These are phyloP conservation scores for Eupithecia exiguata DNA, from an alignment of 2,888 invertebrate species.

Conservation along the genomic window DNA sequence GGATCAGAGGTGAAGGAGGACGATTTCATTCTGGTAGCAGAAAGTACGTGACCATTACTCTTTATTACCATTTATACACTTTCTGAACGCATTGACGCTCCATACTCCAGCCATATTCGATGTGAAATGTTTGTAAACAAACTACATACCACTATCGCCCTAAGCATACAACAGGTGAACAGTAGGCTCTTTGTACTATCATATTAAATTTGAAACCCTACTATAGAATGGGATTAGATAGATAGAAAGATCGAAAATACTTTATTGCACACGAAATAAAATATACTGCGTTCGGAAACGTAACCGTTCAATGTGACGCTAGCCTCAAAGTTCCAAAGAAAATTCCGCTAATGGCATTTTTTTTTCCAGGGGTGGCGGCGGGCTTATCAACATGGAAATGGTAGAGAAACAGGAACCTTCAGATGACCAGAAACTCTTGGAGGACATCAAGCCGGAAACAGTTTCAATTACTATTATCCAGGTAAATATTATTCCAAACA, in stretches of 20 bases:
- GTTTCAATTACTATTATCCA: constrained; percentile 79
- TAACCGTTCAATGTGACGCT: too few relatives aligned
- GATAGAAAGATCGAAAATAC: too few relatives aligned
- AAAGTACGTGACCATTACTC: constrained; percentile 61
- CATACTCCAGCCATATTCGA: too few relatives aligned
- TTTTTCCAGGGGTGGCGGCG: constrained; percentile 27
- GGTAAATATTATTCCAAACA: constrained; percentile 49
- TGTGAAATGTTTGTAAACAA: too few relatives aligned
- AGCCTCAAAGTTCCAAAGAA: neutral
- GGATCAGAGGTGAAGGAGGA: constrained; percentile 98
- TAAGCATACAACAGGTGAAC: too few relatives aligned
- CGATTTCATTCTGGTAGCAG: constrained; percentile 91
- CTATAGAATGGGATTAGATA: too few relatives aligned
- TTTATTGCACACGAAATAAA: too few relatives aligned
- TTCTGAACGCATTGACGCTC: neutral
- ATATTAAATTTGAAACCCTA: too few relatives aligned
- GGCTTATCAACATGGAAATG: constrained; percentile 23
- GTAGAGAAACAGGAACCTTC: constrained; percentile 57
- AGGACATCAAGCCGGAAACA: constrained; percentile 77
- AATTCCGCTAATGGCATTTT: neutral
- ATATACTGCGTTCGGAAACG: too few relatives aligned
- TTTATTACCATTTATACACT: neutral
- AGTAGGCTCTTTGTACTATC: too few relatives aligned
- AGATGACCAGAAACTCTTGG: constrained; percentile 61
- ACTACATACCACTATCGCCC: too few relatives aligned